Conservation (phyloP, 2,888 invertebrate species). For the Ochropacha duplaris region DNA sequence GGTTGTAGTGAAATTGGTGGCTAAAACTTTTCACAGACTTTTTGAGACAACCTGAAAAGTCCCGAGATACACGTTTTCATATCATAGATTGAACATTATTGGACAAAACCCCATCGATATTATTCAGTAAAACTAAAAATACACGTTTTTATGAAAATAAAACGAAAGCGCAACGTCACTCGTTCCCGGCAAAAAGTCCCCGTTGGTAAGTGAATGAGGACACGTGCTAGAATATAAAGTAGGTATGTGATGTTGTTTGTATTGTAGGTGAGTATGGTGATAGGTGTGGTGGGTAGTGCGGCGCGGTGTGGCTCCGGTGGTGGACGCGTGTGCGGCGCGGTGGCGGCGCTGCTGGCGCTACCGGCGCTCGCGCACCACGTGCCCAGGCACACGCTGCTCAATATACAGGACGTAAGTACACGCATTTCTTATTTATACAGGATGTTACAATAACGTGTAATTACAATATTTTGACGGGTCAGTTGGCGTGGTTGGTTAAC, state of each 20-base stretch:
- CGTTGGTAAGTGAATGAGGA: background rate
- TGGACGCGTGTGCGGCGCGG: conserved; percentile 72
- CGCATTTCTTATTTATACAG: background rate
- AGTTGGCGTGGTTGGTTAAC: too few relatives aligned
- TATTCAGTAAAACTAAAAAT: too few relatives aligned
- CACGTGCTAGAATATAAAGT: too few relatives aligned
- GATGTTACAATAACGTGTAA: background rate
- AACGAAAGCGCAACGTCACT: too few relatives aligned
- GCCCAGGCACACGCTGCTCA: conserved; percentile 71
- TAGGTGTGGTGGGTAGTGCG: conserved; percentile 67
- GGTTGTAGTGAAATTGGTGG: too few relatives aligned
- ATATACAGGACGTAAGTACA: conserved; percentile 69
- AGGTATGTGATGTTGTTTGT: background rate
- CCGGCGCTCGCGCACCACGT: conserved; percentile 65
- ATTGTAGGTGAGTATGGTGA: conserved; percentile 74
- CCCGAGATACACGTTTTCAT: too few relatives aligned
- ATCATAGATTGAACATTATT: too few relatives aligned
- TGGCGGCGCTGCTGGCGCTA: conserved; percentile 71
- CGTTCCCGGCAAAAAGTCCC: too few relatives aligned
- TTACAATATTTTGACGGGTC: background rate
- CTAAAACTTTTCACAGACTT: too few relatives aligned
- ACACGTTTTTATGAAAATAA: too few relatives aligned
- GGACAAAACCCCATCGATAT: too few relatives aligned
- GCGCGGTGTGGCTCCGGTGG: conserved; percentile 53
- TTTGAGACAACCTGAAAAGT: too few relatives aligned